Percentiles rank a stretch among this genome's conserved stretches.
phyloP scores from a whole-genome alignment of 2,888 invertebrate species.

The Aspidiotus rigidus region DNA sequence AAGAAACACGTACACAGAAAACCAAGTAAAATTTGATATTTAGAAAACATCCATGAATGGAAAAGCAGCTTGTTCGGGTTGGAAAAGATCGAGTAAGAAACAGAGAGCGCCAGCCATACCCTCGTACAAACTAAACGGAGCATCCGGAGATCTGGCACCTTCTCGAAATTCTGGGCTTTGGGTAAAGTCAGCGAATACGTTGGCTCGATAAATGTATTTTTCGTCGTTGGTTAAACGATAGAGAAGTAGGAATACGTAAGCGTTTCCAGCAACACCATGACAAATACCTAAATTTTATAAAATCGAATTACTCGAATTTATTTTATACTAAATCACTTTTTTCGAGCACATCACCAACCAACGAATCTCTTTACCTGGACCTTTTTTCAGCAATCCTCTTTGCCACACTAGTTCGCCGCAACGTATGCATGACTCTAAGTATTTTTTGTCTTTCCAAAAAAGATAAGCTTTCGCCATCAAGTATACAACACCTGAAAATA shows the following conservation, averaged over 20 bases:
- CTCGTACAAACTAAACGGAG: constrained; percentile 74
- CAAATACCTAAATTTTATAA: constrained; percentile 58
- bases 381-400: constrained; percentile 72
- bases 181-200: constrained; percentile 67
- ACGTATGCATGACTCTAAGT: constrained; percentile 56
- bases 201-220: constrained; percentile 64
- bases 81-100: constrained; percentile 64
- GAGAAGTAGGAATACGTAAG: constrained; percentile 66
- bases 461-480: constrained; percentile 71
- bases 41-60: constrained; percentile 70
- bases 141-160: constrained; percentile 65
- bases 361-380: constrained; percentile 51
- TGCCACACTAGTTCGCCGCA: constrained; percentile 72
- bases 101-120: constrained; percentile 80
- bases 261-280: constrained; percentile 77
- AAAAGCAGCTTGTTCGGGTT: constrained; percentile 65
- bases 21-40: background rate
- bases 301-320: constrained; percentile 5
- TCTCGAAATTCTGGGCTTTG: constrained; percentile 54
- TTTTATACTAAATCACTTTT: background rate
- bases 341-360: too few species aligned
- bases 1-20: too few species aligned
- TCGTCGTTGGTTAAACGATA: constrained; percentile 63
- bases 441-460: constrained; percentile 62
- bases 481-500: constrained; percentile 55